These are phyloP conservation scores for Atractosteus spatula DNA, from an alignment of 2,113 vertebrate genomes.

Conservation along the genomic window DNA sequence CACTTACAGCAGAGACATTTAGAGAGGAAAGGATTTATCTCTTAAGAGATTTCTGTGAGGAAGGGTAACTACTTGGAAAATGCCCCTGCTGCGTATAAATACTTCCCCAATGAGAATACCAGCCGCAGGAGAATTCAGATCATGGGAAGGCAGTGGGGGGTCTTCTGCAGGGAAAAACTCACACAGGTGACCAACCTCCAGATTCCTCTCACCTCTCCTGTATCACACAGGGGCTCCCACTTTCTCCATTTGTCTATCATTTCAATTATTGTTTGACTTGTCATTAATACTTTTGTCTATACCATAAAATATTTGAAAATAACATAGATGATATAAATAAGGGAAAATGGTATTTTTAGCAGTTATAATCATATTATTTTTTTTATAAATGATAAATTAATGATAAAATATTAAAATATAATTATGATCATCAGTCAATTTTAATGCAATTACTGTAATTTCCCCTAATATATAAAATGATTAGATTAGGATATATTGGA, in stretches of 20 bases:
- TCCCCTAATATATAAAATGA: no score
- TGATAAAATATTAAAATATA: no score
- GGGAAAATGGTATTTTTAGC: no score
- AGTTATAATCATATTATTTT: no score
- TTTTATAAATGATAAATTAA: no score
- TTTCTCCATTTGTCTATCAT: not conserved
- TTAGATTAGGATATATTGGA: no score
- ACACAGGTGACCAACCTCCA: not conserved
- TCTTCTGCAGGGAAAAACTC: no score
- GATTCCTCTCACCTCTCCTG: not conserved
- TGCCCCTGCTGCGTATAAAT: constrained; percentile 32
- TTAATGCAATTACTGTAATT: no score
- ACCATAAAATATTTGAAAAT: not conserved
- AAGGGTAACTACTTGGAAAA: constrained; percentile 42
- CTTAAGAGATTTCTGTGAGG: constrained; percentile 14
- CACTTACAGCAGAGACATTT: constrained; percentile 18
- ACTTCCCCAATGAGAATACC: constrained; percentile 22
- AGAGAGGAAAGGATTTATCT: constrained; percentile 32
- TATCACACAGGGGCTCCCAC: not conserved
- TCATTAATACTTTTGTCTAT: not conserved
- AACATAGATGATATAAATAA: not conserved
- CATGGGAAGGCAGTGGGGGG: not conserved
- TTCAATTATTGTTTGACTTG: not conserved
- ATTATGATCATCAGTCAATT: no score
- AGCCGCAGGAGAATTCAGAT: constrained; percentile 15